Evolutionary conservation across 2,888 invertebrate genomes (phyloP), one percentile per base, ranked within the genome.

Genomic region (Megamerina dolium): DNA sequence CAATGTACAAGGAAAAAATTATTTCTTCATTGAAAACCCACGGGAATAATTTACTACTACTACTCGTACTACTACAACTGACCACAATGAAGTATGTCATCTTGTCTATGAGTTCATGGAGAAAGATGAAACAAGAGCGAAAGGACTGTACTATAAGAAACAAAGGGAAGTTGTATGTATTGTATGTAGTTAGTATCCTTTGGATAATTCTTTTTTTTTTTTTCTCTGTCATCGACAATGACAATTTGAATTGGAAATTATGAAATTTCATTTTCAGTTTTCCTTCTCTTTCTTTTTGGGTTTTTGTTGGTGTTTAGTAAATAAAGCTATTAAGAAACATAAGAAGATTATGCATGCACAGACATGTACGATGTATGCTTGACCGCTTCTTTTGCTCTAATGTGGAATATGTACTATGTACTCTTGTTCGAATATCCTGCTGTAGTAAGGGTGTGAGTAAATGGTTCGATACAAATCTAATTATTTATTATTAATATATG

Each of bases 401-500:
- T n/a, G n/a, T n/a, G n/a, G n/a, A n/a, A n/a, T n/a, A n/a, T n/a
- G n/a, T n/a, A n/a, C n/a, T n/a, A n/a, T n/a, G n/a, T n/a, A n/a
- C n/a, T n/a, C n/a, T n/a, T n/a, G n/a, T n/a, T n/a, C n/a, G n/a
- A n/a, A n/a, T n/a, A n/a, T n/a, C n/a, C n/a, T n/a, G n/a, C n/a
- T n/a, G n/a, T n/a, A n/a, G n/a, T n/a, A n/a, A n/a, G n/a, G n/a
- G n/a, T n/a, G n/a, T n/a, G n/a, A n/a, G n/a, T n/a, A n/a, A n/a
- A n/a, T n/a, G n/a, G n/a, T n/a, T 26, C 41, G 29, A 23, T 34
- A 40, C n/a, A 45, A 53, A 48, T 55, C 50, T 55, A 55, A 55
- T 54, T 55, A 54, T 49, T 54, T 51, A 49, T 52, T 50, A 54
- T 52, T 51, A 54, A 55, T 45, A 50, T 50, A 49, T 53, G 17